phyloP scores from a whole-genome alignment of 2,888 invertebrate species.

The Philereme vetulata region DNA sequence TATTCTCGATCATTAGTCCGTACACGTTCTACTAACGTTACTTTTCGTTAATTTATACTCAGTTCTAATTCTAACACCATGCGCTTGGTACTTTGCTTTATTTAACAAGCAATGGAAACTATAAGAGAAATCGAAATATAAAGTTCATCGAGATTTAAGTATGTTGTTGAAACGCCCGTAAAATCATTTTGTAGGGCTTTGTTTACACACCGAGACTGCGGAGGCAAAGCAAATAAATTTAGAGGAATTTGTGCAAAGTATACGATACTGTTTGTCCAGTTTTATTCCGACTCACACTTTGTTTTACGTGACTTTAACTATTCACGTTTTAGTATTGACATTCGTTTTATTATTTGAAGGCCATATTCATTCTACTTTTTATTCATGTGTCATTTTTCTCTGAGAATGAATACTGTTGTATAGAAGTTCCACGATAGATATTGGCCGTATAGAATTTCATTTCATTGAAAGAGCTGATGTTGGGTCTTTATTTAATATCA shows the following conservation, averaged over 20 bases:
- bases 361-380: conserved; percentile 5
- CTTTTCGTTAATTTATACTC: conserved; percentile 79
- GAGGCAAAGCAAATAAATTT: conserved; percentile 30
- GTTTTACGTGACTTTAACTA: conserved; percentile 26
- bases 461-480: conserved; percentile 16
- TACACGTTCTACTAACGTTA: conserved; percentile 76
- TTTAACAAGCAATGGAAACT: conserved; percentile 57
- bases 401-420: not conserved
- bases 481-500: conserved; percentile 39
- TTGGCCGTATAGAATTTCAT: conserved; percentile 9
- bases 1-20: conserved; percentile 80
- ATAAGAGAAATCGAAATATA: conserved; percentile 9
- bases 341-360: conserved; percentile 21
- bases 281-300: conserved; percentile 26
- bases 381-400: conserved; percentile 16
- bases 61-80: conserved; percentile 60
- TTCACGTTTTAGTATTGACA: conserved; percentile 26
- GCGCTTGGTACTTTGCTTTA: conserved; percentile 53
- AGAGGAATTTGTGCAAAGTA: conserved; percentile 33
- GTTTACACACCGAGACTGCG: conserved; percentile 7
- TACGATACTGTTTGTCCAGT: conserved; percentile 34
- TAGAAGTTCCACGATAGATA: conserved; percentile 12
- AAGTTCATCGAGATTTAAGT: conserved; percentile 16
- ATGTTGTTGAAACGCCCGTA: conserved; percentile 9
- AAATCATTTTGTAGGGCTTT: conserved; percentile 14